Conservation (phyloP, 2,888 invertebrate species). For the Drosophila gaucha region DNA sequence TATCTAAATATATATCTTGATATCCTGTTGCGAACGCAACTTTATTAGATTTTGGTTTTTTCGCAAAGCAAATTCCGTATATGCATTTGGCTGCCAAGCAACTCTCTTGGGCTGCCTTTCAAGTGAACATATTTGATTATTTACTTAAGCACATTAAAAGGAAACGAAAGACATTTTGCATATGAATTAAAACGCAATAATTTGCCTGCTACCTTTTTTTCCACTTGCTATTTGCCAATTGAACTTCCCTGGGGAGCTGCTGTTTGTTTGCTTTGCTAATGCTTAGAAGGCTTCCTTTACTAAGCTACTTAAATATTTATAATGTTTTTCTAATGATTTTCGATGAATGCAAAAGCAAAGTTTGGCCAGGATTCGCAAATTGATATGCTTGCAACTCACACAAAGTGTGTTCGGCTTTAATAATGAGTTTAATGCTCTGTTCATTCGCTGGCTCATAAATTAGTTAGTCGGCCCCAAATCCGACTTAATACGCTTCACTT, state of each 20-base stretch:
- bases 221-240: slow-evolving; percentile 38
- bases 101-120: slow-evolving; percentile 42
- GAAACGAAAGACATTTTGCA: slow-evolving; percentile 63
- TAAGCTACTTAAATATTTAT: slow-evolving; percentile 83
- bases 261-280: slow-evolving; percentile 68
- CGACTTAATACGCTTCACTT: slow-evolving; percentile 79
- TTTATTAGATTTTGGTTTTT: slow-evolving; percentile 65
- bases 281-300: slow-evolving; percentile 55
- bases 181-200: slow-evolving; percentile 81
- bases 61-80: slow-evolving; percentile 34
- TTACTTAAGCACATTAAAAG: slow-evolving; percentile 70
- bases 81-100: slow-evolving; percentile 45
- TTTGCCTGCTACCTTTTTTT: slow-evolving; percentile 54
- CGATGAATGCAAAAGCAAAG: slow-evolving; percentile 20
- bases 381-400: neutral
- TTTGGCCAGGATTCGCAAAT: too few species aligned
- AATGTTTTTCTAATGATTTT: slow-evolving; percentile 69
- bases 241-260: slow-evolving; percentile 21
- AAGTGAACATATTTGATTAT: slow-evolving; percentile 71
- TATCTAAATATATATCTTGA: slow-evolving; percentile 4
- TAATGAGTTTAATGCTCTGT: slow-evolving; percentile 21
- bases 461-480: slow-evolving; percentile 72
- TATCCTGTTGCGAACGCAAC: slow-evolving; percentile 58
- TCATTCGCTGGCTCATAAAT: slow-evolving; percentile 54
- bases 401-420: slow-evolving; percentile 9